Evolutionary conservation across 2,797 vertebrate species (phyloP), one percentile per base, ranked within the genome.

Genomic region (Silurus aristotelis): DNA sequence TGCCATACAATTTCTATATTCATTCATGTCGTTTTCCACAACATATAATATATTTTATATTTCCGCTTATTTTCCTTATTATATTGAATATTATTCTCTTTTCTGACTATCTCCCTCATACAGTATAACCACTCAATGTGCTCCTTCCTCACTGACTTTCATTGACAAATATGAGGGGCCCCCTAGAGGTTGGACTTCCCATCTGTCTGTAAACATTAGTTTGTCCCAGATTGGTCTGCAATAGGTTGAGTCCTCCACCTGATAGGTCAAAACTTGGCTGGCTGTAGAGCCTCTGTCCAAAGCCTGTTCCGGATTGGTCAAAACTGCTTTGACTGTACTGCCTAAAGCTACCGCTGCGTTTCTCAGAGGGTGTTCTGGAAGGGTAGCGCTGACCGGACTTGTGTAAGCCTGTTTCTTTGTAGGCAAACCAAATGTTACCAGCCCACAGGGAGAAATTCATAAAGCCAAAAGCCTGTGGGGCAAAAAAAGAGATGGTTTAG

Each of bases 371-470:
- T 9, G 91, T 94, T 87, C 97, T 96, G 0, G 94, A 94, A 2
- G 97, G 86, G 79, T 98, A 96, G 68, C 96, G 93, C 90, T 97
- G 96, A 87, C 96, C 95, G 0, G 97, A 97, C 91, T 98, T 97
- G 88, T 99, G 97, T 97, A 98, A 98, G 83, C 97, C 97, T 0
- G 98, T 99, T 94, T 99, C 98, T 94, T 99, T 99, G 93, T 98
- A 99, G 90, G 98, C 98, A 94, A 99, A 99, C 98, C 98, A 99
- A 92, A 99, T 99, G 90, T 99, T 99, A 90, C 98, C 98, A 89
- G 95, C 96, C 98, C 98, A 99, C 71, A 99, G 96, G 91, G 96
- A 91, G 88, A 98, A 96, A 88, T 99, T 99, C 89, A 99, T 94
- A 90, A 97, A 99, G 88, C 98, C 98, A 93, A 99, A 99, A 52